Base-by-base conservation (phyloP, 2,797 vertebrate genomes). In the Scarus forsteni region DNA sequence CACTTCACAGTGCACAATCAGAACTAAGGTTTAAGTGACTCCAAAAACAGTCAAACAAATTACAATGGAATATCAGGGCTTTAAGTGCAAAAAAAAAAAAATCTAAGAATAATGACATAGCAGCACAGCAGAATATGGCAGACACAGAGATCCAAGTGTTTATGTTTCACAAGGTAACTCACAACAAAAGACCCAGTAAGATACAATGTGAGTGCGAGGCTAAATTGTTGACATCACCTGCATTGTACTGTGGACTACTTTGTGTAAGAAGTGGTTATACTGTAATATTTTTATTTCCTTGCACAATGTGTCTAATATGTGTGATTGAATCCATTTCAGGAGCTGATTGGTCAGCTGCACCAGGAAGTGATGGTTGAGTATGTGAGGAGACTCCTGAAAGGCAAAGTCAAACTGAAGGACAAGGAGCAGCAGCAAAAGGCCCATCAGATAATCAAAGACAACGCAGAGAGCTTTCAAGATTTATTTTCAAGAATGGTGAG, bases 291-390 rank as follows among this genome's bases (percentile, higher is more conserved):
- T 4, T 1, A 38, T 0, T 60, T 36, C n/a, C n/a, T 75, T 13
- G 53, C 59, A 18, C 3, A 9, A 48, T 0, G 16, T 18, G 14
- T 58, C 49, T 51, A 5, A 48, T 8, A 12, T 7, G 12, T 39
- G n/a, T 49, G n/a, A 1, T 8, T 49, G 18, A 1, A 1, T 5
- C 56, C 0, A 36, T 60, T 81, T 6, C 79, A 99, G 98, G 93
- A 91, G 70, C 87, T 98, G 7, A 3, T 96, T 4, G 79, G 90
- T 49, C 89, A 55, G 5, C 76, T 98, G 13, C 94, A 99, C 0
- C 5, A 89, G 69, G 91, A 91, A 34, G 88, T 99, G 85, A 88
- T 96, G 11, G 92, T 76, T 1, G 94, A 97, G 34, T 97, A 98
- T 38, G 93, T 97, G 0, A 66, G 7, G 19, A 92, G 93, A 77